Conservation (phyloP, 2,888 invertebrate species). For the Graphium colonna region DNA sequence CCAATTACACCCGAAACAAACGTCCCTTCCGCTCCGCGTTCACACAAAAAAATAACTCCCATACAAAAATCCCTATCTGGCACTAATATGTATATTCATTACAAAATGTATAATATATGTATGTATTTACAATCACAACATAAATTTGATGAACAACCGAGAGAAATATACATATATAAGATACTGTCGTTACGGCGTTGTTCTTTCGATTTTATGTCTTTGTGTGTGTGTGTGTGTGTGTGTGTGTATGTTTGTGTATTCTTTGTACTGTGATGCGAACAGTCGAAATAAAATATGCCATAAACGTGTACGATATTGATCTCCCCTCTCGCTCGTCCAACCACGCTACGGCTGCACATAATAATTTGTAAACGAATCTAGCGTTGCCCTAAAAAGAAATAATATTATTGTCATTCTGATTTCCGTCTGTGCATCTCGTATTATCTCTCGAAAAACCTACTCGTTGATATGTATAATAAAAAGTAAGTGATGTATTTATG, state of each 20-base stretch:
- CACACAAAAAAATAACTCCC: constrained; percentile 63
- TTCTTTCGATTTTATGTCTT: neutral
- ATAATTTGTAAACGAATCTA: constrained; percentile 13
- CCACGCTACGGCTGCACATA: too few relatives aligned
- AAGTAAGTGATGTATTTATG: constrained; percentile 11
- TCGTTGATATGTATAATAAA: constrained; percentile 22
- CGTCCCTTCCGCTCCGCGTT: constrained; percentile 26
- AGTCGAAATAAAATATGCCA: constrained; percentile 1
- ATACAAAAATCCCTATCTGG: constrained; percentile 56
- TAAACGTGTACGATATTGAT: too few relatives aligned
- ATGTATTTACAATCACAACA: constrained; percentile 76
- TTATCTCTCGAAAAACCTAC: neutral
- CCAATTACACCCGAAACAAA: constrained; percentile 6
- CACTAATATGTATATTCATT: constrained; percentile 78
- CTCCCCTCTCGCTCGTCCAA: too few relatives aligned
- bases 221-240: neutral
- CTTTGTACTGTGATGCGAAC: constrained; percentile 5
- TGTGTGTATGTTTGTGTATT: neutral
- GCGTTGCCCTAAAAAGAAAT: constrained; percentile 19
- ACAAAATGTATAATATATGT: constrained; percentile 76
- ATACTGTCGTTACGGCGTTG: constrained; percentile 57
- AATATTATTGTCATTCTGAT: constrained; percentile 23
- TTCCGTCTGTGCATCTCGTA: neutral
- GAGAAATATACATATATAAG: constrained; percentile 44
- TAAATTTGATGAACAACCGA: constrained; percentile 78